phyloP scores from a whole-genome alignment of 2,888 invertebrate species.

The Drymonia ruficornis region DNA sequence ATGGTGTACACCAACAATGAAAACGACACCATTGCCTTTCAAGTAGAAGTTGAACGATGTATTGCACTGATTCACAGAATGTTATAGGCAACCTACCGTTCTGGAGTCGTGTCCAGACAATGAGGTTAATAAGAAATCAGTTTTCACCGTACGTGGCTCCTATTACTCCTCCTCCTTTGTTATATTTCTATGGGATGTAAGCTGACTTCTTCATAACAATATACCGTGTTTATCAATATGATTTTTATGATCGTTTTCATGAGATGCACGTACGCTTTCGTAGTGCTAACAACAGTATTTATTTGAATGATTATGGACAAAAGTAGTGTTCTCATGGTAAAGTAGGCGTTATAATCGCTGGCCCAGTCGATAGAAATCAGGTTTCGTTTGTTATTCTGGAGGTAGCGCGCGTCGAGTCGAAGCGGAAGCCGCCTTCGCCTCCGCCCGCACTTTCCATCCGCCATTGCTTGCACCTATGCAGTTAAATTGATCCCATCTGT shows the following conservation, averaged over 20 bases:
- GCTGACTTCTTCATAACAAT: background rate
- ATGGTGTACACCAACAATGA: conserved; percentile 50
- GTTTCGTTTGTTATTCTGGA: conserved; percentile 83
- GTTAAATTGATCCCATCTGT: conserved; percentile 61
- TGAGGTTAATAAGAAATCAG: conserved; percentile 38
- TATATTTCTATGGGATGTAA: conserved; percentile 25
- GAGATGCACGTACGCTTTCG: background rate
- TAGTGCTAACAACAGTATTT: conserved; percentile 36
- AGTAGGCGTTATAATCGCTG: conserved; percentile 65
- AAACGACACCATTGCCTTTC: conserved; percentile 59
- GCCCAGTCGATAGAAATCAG: conserved; percentile 82
- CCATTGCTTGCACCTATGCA: conserved; percentile 65
- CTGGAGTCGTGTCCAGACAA: conserved; percentile 40
- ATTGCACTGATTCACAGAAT: conserved; percentile 54
- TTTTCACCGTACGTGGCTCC: conserved; percentile 36
- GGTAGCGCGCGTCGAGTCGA: conserved; percentile 64
- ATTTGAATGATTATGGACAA: conserved; percentile 40
- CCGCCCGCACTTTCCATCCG: conserved; percentile 81
- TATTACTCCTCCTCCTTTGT: conserved; percentile 46
- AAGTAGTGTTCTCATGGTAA: conserved; percentile 45
- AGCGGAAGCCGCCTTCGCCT: conserved; percentile 72
- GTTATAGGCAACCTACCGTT: conserved; percentile 36
- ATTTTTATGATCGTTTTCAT: conserved; percentile 5
- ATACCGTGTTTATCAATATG: conserved; percentile 5
- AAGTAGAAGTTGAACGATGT: conserved; percentile 47